Conservation (phyloP, 2,113 vertebrate genomes). For the Entelurus aequoreus region DNA sequence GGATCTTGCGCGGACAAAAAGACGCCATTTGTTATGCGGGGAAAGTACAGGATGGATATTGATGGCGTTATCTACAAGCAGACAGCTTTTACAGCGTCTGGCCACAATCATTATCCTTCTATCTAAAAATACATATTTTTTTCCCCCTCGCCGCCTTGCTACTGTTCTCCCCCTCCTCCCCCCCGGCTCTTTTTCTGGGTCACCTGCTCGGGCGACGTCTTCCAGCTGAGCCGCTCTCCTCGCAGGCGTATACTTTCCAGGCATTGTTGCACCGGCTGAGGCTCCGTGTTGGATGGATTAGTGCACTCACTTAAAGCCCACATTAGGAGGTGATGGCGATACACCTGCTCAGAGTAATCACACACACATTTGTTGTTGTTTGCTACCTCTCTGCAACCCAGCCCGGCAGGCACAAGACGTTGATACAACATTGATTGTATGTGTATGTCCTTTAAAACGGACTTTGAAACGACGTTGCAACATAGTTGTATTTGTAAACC, state of each 20-base stretch:
- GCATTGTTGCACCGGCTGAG: neutral
- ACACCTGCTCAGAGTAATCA: too few relatives aligned
- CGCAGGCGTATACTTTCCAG: neutral
- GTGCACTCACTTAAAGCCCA: too few relatives aligned
- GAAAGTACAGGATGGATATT: neutral
- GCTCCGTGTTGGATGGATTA: too few relatives aligned
- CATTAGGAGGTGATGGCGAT: too few relatives aligned
- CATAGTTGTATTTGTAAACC: too few relatives aligned
- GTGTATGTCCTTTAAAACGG: too few relatives aligned
- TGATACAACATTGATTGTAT: too few relatives aligned
- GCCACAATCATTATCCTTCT: neutral
- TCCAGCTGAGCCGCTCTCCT: neutral
- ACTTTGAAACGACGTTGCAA: too few relatives aligned
- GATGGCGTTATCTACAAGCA: constrained; percentile 1
- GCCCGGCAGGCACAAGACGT: too few relatives aligned
- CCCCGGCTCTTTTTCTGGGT: neutral
- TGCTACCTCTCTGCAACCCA: too few relatives aligned
- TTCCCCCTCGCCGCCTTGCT: neutral
- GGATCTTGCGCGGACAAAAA: neutral
- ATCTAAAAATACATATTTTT: constrained; percentile 3
- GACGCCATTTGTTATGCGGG: neutral
- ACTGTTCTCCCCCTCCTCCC: neutral
- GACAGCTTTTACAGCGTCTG: neutral
- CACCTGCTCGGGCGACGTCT: neutral
- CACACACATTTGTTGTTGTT: too few relatives aligned